phyloP scores from a whole-genome alignment of 2,888 invertebrate species.

The Xanthorhoe designata region DNA sequence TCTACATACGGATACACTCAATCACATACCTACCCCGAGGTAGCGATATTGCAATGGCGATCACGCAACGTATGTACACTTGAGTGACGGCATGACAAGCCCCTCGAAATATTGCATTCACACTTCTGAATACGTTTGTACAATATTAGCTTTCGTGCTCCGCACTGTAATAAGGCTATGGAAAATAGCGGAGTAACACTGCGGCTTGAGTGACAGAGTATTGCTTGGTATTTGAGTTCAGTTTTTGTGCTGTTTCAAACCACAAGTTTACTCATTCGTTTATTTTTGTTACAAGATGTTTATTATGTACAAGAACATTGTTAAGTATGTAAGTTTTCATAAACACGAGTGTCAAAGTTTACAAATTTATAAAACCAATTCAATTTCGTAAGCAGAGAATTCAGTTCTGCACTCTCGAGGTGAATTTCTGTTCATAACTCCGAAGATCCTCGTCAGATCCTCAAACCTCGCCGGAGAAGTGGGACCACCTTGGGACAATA shows the following conservation, averaged over 20 bases:
- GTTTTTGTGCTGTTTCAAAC: neutral
- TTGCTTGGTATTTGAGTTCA: neutral
- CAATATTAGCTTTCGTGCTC: slow-evolving; percentile 46
- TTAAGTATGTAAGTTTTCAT: too few species aligned
- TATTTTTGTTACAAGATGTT: too few species aligned
- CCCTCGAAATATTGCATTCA: slow-evolving; percentile 65
- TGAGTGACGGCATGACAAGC: slow-evolving; percentile 68
- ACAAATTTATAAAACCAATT: too few species aligned
- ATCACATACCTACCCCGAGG: slow-evolving; percentile 37
- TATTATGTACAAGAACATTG: too few species aligned
- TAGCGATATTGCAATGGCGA: slow-evolving; percentile 63
- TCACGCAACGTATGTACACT: slow-evolving; percentile 61
- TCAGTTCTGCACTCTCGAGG: too few species aligned
- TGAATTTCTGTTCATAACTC: too few species aligned
- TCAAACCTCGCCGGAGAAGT: too few species aligned
- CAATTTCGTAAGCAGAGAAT: too few species aligned
- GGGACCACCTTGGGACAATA: too few species aligned
- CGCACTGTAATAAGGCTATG: slow-evolving; percentile 32
- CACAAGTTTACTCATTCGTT: neutral
- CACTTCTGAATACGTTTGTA: slow-evolving; percentile 45
- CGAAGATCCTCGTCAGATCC: too few species aligned
- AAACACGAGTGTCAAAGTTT: too few species aligned
- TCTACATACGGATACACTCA: slow-evolving; percentile 29
- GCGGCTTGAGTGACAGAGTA: neutral
- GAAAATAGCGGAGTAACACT: neutral